Conservation (phyloP, 2,888 invertebrate species). For the Petrolisthes cinctipes region DNA sequence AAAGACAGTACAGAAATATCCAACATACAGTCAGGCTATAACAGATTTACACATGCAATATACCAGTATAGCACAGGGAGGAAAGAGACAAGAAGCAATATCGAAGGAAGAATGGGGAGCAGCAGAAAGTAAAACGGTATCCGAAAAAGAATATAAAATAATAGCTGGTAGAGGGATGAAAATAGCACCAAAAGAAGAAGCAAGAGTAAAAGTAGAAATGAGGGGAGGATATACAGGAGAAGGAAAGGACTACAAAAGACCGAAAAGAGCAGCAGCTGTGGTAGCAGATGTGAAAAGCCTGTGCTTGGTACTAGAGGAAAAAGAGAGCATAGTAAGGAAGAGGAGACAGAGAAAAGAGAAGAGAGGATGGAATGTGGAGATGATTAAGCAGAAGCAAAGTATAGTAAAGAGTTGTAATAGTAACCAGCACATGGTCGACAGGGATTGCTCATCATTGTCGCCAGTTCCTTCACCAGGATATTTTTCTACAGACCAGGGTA, state of each 20-base stretch:
- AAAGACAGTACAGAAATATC: no score
- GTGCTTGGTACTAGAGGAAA: not conserved
- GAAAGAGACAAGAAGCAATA: no score
- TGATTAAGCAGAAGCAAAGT: not conserved
- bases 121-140: not conserved
- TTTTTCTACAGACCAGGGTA: no score
- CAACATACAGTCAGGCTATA: no score
- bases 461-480: no score
- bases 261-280: slow-evolving; percentile 8
- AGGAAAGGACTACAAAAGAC: not conserved
- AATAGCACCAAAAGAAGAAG: not conserved
- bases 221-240: not conserved
- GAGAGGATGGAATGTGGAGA: not conserved
- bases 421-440: no score
- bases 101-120: not conserved
- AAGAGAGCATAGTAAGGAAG: not conserved
- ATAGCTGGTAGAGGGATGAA: not conserved
- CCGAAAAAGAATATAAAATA: not conserved
- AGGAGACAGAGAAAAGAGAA: not conserved
- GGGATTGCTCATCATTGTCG: no score
- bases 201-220: not conserved
- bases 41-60: no score
- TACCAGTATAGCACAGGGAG: no score
- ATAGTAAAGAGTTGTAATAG: no score
- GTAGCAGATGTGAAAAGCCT: not conserved